Base-by-base conservation (phyloP, 2,797 vertebrate species). In the Rachycentron canadum region DNA sequence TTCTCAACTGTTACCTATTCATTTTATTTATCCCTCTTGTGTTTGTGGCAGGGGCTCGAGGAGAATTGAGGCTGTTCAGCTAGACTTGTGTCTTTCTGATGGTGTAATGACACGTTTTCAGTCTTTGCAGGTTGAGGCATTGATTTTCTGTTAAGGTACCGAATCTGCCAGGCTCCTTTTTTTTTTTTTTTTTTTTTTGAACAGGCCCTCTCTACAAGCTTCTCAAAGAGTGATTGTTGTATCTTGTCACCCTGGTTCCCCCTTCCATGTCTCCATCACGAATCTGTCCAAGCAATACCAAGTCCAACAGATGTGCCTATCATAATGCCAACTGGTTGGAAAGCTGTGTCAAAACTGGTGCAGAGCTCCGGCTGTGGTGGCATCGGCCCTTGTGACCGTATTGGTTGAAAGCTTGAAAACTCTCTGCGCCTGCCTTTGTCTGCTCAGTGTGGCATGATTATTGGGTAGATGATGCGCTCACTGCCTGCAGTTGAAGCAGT, bases 291-390 rank as follows among this genome's bases (percentile, higher is more conserved):
- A 93, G 93, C 92, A 94, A 94, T 94, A 94, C 93, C 85, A 91
- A 94, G 92, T 94, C 92, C 93, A 92, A 91, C 92, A 91, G 90
- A 92, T 89, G 91, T 93, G 92, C 91, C 93, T 93, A 88, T 92
- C 85, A 78, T 77, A 77, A 92, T 83, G 90, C 91, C 92, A 91
- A 91, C 91, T 90, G 86, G 87, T 93, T 91, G 92, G 89, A 88
- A 92, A 91, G 82, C 82, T 67, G 83, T 84, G 89, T 89, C 32
- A 70, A 87, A 88, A 83, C 82, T 60, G 84, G 78, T 87, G 86
- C 88, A 86, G 86, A 89, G 87, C 88, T 90, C 81, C 87, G 92
- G 88, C 81, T 81, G 21, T 40, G 84, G 78, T 58, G 86, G 67
- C 68, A 36, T 77, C 75, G 80, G 78, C 84, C 82, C 88, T 73